A percentile compares a stretch with the other conserved stretches of the same genome.
Evolutionary conservation across 2,888 invertebrate species (phyloP).

Genomic region (Diaperis boleti): DNA sequence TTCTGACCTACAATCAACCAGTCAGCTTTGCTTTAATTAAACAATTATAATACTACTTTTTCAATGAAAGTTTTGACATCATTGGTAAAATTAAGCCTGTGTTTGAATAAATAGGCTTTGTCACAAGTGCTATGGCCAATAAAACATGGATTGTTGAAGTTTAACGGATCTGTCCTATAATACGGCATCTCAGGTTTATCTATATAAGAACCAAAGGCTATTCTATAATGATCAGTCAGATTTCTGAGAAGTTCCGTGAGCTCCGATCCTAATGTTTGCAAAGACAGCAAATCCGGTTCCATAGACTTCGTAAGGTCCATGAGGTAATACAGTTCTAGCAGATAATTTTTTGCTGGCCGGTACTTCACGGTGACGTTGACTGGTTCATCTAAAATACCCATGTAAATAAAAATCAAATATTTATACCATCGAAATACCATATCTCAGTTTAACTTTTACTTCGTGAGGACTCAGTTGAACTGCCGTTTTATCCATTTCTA

Average conservation of each 20-base stretch:
- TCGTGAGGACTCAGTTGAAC: slow-evolving; percentile 78
- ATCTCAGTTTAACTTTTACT: slow-evolving; percentile 70
- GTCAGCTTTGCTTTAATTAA: not conserved
- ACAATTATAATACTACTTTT: slow-evolving; percentile 51
- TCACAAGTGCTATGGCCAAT: slow-evolving; percentile 72
- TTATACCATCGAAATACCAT: slow-evolving; percentile 50
- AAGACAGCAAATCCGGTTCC: slow-evolving; percentile 85
- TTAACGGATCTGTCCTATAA: slow-evolving; percentile 66
- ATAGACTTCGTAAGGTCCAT: slow-evolving; percentile 94
- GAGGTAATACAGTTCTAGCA: slow-evolving; percentile 88
- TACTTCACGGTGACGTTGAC: slow-evolving; percentile 75
- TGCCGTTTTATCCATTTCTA: slow-evolving; percentile 65
- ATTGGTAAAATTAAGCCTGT: slow-evolving; percentile 78
- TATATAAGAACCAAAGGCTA: slow-evolving; percentile 83
- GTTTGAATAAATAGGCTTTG: slow-evolving; percentile 85
- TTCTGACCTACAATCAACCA: slow-evolving; percentile 43
- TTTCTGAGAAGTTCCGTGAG: slow-evolving; percentile 72
- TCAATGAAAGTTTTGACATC: slow-evolving; percentile 66
- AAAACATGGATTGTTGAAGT: slow-evolving; percentile 73
- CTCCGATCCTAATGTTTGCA: slow-evolving; percentile 76
- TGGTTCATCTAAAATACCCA: slow-evolving; percentile 57
- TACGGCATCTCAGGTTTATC: slow-evolving; percentile 86
- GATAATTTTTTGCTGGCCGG: slow-evolving; percentile 85
- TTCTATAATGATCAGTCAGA: slow-evolving; percentile 78
- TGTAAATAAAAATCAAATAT: not conserved